Base-by-base conservation (phyloP, 2,797 vertebrate genomes). In the Apodemus agrarius region DNA sequence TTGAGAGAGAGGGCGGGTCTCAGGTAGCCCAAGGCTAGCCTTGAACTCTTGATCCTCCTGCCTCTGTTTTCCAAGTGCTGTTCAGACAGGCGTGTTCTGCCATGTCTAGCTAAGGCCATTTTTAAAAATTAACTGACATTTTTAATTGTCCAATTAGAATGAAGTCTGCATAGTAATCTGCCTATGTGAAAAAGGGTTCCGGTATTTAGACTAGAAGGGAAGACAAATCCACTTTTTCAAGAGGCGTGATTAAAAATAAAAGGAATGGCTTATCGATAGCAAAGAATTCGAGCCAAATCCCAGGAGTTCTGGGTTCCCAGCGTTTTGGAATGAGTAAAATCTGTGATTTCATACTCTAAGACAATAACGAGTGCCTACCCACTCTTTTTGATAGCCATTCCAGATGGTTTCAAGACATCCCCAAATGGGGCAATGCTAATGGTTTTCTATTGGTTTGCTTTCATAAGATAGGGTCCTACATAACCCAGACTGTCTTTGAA, bases 261-360 rank as follows among this genome's bases (percentile, higher is more conserved):
- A 34, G 14, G 19, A 43, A 31, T 34, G 90, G 93, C 81, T 75
- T 52, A 22, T 59, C 40, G 14, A 40, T 34, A 85, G 49, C 34
- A 49, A 89, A 37, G n/a, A 37, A 83, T 22, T 91, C 24, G n/a
- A 21, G 21, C 26, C 37, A 21, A 72, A 78, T 78, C 46, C 54
- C 40, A 88, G 52, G 82, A 87, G 59, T 13, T 89, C 69, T 72
- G 93, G 21, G 6, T 34, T 31, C 43, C 57, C 49, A 65, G 80
- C 72, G 61, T 93, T 80, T 84, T 24, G 4, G 4, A 67, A 17
- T 29, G 34, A 84, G 82, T 67, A 57, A 96, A 97, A 94, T 90
- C 90, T 95, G 96, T 86, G 79, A 94, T 92, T 97, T 95, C 85
- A 91, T 97, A 97, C 92, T 97, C 92, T 89, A 94, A 96, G 97